Base-by-base conservation (phyloP, 1,140 invertebrate genomes). In the Thaumetopoea pityocampa region DNA sequence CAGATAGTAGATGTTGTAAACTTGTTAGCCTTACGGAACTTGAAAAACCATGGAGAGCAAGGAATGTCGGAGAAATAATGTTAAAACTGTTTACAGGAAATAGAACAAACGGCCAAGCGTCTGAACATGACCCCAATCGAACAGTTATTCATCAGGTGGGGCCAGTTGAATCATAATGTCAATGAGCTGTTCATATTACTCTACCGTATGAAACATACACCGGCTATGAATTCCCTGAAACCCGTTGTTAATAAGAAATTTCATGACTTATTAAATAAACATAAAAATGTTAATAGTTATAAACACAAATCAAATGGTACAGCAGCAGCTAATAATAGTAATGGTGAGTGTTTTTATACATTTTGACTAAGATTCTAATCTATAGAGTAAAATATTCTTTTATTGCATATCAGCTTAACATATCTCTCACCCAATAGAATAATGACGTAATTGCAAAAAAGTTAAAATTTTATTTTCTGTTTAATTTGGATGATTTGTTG, bases 101-200 rank as follows among this genome's bases (percentile, higher is more conserved):
- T 89, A 47, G 78, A 84, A 57, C 81, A 83, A 47, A 70, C 58
- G 26, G 69, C 85, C 8, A 62, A 59, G 2, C 37, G 67, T 2
- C 85, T 87, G 17, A 87, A 89, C 15, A 81, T 84, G 15, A 93
- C 94, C 43, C 93, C 94, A 0, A 90, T 92, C 0, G 89, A 92
- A 55, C 88, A 92, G 57, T 85, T 97, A 2, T 80, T 97, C 9
- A 89, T 86, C 17, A 74, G 88, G 30, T 97, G 93, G 93, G 92
- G 92, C 3, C 88, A 91, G 52, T 87, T 91, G 37, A 96, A 96
- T 79, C 93, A 95, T 53, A 91, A 90, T 8, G 89, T 94, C 1
- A 71, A 90, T 27, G 92, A 94, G 71, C 74, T 97, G 3, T 96
- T 95, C 71, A 81, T 90, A 1, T 64, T 93, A 10, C 84, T 94